Percentiles rank a stretch among this genome's conserved stretches.
phyloP scores from a whole-genome alignment of 2,888 invertebrate genomes.

The Penaeus monodon region DNA sequence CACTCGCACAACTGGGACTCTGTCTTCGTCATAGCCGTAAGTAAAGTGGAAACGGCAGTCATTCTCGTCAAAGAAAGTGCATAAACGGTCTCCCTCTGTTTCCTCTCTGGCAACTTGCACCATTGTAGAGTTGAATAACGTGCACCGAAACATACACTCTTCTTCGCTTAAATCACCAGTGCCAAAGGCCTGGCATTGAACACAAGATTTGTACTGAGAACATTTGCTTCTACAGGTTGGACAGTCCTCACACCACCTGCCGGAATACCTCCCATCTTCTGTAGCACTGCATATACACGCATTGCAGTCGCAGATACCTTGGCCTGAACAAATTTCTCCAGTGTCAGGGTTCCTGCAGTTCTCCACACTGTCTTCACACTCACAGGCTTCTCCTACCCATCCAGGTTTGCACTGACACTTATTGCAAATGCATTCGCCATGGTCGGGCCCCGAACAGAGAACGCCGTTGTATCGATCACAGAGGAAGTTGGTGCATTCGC shows the following conservation, averaged over 20 bases:
- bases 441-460: slow-evolving; percentile 74
- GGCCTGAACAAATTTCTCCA: slow-evolving; percentile 77
- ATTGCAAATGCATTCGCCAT: slow-evolving; percentile 78
- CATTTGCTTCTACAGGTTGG: slow-evolving; percentile 94
- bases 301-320: slow-evolving; percentile 92
- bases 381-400: slow-evolving; percentile 76
- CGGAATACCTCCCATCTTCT: slow-evolving; percentile 82
- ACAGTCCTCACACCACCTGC: slow-evolving; percentile 92
- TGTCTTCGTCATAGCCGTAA: slow-evolving; percentile 79
- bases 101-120: slow-evolving; percentile 76
- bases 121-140: slow-evolving; percentile 75
- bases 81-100: slow-evolving; percentile 80
- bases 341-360: slow-evolving; percentile 69
- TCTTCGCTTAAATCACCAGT: slow-evolving; percentile 76
- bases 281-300: slow-evolving; percentile 83
- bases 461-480: slow-evolving; percentile 75
- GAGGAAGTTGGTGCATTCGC: slow-evolving; percentile 83
- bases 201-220: slow-evolving; percentile 90
- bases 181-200: slow-evolving; percentile 90
- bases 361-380: slow-evolving; percentile 74
- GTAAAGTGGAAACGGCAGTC: slow-evolving; percentile 91
- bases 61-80: slow-evolving; percentile 87
- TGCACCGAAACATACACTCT: slow-evolving; percentile 79
- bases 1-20: slow-evolving; percentile 80
- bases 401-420: slow-evolving; percentile 75